phyloP scores from a whole-genome alignment of 2,888 invertebrate genomes.

The Tinea trinotella region DNA sequence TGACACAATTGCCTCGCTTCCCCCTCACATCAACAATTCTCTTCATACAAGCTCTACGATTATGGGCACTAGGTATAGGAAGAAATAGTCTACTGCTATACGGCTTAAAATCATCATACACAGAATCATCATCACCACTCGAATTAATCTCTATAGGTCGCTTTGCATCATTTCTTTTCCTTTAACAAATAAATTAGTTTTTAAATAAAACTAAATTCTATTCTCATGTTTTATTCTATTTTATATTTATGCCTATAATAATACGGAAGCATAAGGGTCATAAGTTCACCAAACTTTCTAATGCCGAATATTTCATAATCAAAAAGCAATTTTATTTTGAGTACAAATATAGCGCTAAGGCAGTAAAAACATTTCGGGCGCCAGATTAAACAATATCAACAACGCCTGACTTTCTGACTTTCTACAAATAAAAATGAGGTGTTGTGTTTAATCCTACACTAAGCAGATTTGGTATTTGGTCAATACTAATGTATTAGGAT shows the following conservation, averaged over 20 bases:
- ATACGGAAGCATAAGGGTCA: neutral
- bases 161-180: no score
- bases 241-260: neutral
- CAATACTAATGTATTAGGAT: neutral
- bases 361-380: neutral
- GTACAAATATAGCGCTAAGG: neutral
- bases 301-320: constrained; percentile 4
- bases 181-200: no score
- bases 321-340: neutral
- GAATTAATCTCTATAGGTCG: no score
- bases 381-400: neutral
- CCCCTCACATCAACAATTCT: no score
- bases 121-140: no score
- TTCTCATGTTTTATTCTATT: no score
- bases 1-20: no score
- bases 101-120: no score
- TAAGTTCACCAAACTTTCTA: neutral
- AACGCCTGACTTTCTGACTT: neutral
- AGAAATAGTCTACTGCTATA: no score
- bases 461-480: neutral
- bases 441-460: constrained; percentile 6
- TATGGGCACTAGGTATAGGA: no score
- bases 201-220: no score
- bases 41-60: no score
- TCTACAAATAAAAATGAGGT: constrained; percentile 2